phyloP scores from a whole-genome alignment of 1,140 invertebrate species.

The Cotesia chilonis region DNA sequence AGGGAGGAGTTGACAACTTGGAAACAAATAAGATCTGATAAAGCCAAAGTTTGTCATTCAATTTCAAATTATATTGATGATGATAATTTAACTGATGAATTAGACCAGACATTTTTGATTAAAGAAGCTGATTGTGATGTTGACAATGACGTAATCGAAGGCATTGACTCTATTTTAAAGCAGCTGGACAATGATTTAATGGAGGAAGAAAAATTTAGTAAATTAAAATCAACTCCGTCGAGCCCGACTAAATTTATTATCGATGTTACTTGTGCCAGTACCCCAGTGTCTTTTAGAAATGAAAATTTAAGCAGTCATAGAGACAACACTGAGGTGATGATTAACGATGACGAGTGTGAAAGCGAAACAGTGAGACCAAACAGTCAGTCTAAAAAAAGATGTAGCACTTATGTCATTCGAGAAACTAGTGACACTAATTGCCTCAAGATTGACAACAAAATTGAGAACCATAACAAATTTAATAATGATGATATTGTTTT shows the following conservation, averaged over 20 bases:
- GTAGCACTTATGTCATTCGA: constrained; percentile 36
- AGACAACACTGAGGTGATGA: neutral
- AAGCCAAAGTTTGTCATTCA: constrained; percentile 13
- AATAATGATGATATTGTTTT: constrained; percentile 6
- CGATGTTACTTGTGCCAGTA: constrained; percentile 25
- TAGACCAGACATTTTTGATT: constrained; percentile 52
- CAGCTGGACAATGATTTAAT: neutral
- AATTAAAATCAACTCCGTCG: neutral
- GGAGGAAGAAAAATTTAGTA: neutral
- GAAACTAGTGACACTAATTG: constrained; percentile 1
- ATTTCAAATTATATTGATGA: neutral
- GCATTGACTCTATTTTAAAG: constrained; percentile 4
- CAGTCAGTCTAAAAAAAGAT: constrained; percentile 28
- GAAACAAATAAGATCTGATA: constrained; percentile 50
- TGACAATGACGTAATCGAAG: neutral
- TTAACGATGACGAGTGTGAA: neutral
- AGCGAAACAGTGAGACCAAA: neutral
- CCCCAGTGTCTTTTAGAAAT: constrained; percentile 16
- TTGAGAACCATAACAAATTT: no score
- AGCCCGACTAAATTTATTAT: constrained; percentile 21
- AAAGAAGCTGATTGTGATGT: constrained; percentile 37
- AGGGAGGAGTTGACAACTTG: constrained; percentile 47
- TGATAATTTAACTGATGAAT: constrained; percentile 29
- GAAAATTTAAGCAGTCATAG: neutral
- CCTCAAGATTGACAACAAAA: neutral